These are phyloP conservation scores for Epizoanthus ramosus DNA, from an alignment of 92 coral and sea anemone species.

Conservation along the genomic window DNA sequence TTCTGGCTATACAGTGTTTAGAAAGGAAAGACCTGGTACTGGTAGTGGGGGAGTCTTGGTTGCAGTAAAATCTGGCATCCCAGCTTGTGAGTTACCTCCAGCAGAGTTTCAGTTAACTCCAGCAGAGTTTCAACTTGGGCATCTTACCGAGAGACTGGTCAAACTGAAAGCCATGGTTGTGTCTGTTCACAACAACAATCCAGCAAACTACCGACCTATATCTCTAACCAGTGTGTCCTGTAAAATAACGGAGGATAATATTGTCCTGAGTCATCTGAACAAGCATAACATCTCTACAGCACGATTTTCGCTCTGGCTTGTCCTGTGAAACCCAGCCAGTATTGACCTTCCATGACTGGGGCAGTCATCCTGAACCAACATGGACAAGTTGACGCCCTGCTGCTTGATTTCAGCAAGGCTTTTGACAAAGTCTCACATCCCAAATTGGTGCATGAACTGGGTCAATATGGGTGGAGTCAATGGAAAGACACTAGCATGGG, in stretches of 20 bases:
- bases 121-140: conserved; percentile 35
- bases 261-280: conserved; percentile 37
- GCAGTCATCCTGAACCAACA: conserved; percentile 19
- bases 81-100: conserved; percentile 18
- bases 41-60: conserved; percentile 58
- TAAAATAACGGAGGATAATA: conserved; percentile 52
- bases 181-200: conserved; percentile 39
- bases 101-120: conserved; percentile 12
- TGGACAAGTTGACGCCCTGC: conserved; percentile 29
- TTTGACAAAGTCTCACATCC: too few relatives aligned
- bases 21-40: conserved; percentile 37
- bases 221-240: conserved; percentile 57
- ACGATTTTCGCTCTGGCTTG: conserved; percentile 37
- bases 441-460: conserved; percentile 27
- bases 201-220: conserved; percentile 48
- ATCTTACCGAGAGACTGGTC: conserved; percentile 54
- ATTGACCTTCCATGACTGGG: conserved; percentile 42
- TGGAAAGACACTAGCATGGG: conserved; percentile 44
- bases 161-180: conserved; percentile 43
- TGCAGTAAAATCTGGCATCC: conserved; percentile 45
- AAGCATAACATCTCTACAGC: conserved; percentile 29
- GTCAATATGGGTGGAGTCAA: conserved; percentile 25
- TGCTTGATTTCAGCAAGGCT: too few relatives aligned
- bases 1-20: conserved; percentile 28
- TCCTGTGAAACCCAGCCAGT: conserved; percentile 45